These are phyloP conservation scores for Taenioides sp. DNA, from an alignment of 2,797 vertebrate genomes.

Conservation along the genomic window DNA sequence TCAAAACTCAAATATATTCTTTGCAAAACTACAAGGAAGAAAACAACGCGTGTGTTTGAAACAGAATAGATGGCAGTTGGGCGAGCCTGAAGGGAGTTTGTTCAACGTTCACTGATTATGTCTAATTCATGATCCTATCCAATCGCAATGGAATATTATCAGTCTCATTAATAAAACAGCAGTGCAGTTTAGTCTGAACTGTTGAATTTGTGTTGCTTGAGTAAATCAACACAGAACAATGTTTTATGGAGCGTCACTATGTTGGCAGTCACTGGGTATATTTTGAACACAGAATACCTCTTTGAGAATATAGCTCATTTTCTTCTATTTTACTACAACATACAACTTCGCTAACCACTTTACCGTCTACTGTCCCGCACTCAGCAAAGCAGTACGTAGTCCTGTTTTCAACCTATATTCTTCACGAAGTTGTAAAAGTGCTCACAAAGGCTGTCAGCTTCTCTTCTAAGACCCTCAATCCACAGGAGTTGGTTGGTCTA, in stretches of 20 bases:
- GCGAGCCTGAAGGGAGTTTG: conserved; percentile 39
- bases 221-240: conserved; percentile 19
- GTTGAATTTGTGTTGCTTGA: conserved; percentile 11
- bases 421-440: conserved; percentile 36
- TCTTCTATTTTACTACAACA: not conserved
- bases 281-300: conserved; percentile 9
- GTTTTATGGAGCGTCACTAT: not conserved
- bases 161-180: conserved; percentile 41
- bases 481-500: conserved; percentile 58
- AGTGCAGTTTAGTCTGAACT: conserved; percentile 14
- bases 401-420: conserved; percentile 32
- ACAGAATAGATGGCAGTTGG: conserved; percentile 33
- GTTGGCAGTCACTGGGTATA: not conserved
- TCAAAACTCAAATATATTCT: conserved; percentile 6
- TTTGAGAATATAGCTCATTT: conserved; percentile 11
- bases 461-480: conserved; percentile 54
- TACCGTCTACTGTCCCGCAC: conserved; percentile 35
- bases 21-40: not conserved
- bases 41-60: not conserved
- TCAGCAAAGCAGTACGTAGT: conserved; percentile 31
- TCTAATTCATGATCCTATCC: conserved; percentile 48
- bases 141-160: conserved; percentile 35
- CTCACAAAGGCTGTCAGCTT: conserved; percentile 41
- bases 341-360: not conserved
- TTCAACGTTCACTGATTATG: conserved; percentile 35